phyloP scores from a whole-genome alignment of 2,888 invertebrate genomes.

The Eupsilia transversa region DNA sequence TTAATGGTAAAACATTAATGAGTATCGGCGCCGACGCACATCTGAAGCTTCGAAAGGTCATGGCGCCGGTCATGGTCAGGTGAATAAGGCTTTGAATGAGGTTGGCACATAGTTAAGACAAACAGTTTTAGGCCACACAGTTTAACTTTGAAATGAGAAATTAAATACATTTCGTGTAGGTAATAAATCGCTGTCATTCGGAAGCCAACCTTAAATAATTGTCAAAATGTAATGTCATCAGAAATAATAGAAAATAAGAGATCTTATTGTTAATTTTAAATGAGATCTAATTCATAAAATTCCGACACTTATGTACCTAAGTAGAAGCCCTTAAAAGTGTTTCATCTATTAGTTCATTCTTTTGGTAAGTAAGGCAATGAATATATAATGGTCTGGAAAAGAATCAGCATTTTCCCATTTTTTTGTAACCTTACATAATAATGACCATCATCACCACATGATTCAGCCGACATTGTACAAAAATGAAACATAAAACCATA shows the following conservation, averaged over 20 bases:
- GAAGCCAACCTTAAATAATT: background rate
- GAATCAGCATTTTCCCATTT: background rate
- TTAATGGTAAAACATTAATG: conserved; percentile 29
- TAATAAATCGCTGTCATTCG: background rate
- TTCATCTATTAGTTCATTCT: background rate
- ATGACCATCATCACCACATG: background rate
- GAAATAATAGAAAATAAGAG: background rate
- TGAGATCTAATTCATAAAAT: background rate
- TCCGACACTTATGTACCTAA: background rate
- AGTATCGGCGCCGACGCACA: conserved; percentile 5
- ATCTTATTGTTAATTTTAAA: background rate
- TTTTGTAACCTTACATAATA: background rate
- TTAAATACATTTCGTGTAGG: conserved; percentile 11
- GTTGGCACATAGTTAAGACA: conserved; percentile 33
- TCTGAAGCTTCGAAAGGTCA: conserved; percentile 44
- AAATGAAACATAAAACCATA: conserved; percentile 5
- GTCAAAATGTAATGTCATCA: background rate
- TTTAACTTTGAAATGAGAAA: conserved; percentile 17
- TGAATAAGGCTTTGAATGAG: conserved; percentile 40
- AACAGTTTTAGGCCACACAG: conserved; percentile 16
- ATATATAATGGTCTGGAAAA: background rate
- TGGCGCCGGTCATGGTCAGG: conserved; percentile 20
- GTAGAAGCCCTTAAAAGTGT: background rate
- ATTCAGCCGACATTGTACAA: background rate
- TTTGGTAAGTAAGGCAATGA: background rate